phyloP scores from a whole-genome alignment of 2,797 vertebrate species.

The Adrianichthys oophorus region DNA sequence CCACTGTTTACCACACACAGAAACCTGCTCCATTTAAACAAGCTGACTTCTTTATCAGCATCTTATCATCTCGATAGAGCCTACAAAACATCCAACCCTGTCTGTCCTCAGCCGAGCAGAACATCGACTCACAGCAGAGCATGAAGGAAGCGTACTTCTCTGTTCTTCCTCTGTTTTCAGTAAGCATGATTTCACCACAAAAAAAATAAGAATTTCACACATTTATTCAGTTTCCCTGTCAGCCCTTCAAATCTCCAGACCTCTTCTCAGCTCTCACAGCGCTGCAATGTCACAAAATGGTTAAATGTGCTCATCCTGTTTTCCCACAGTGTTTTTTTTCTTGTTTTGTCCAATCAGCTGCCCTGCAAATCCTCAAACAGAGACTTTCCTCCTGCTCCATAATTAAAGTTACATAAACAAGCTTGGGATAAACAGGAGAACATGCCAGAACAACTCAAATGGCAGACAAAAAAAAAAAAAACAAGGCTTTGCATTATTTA shows the following conservation, averaged over 20 bases:
- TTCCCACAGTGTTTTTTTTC: not conserved
- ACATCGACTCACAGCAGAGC: too few species aligned
- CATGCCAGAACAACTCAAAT: not conserved
- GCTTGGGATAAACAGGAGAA: not conserved
- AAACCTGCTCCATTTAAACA: too few species aligned
- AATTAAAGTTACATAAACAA: conserved; percentile 6
- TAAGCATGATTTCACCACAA: not conserved
- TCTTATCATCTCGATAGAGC: too few species aligned
- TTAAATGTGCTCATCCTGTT: not conserved
- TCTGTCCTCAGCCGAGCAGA: too few species aligned
- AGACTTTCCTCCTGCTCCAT: not conserved
- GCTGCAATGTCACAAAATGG: not conserved
- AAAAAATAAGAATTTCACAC: not conserved
- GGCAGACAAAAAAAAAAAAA: not conserved
- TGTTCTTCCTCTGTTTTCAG: too few species aligned
- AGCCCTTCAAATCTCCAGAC: not conserved
- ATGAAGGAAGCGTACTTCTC: too few species aligned
- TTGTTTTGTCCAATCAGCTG: not conserved
- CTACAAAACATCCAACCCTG: too few species aligned
- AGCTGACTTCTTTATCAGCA: too few species aligned
- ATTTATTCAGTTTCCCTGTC: not conserved
- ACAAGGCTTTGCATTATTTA: not conserved
- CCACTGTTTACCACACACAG: too few species aligned
- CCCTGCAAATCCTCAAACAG: not conserved
- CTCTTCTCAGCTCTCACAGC: too few species aligned